Base-by-base conservation (phyloP, 2,888 invertebrate genomes). In the Lissocephala sabroskyi region DNA sequence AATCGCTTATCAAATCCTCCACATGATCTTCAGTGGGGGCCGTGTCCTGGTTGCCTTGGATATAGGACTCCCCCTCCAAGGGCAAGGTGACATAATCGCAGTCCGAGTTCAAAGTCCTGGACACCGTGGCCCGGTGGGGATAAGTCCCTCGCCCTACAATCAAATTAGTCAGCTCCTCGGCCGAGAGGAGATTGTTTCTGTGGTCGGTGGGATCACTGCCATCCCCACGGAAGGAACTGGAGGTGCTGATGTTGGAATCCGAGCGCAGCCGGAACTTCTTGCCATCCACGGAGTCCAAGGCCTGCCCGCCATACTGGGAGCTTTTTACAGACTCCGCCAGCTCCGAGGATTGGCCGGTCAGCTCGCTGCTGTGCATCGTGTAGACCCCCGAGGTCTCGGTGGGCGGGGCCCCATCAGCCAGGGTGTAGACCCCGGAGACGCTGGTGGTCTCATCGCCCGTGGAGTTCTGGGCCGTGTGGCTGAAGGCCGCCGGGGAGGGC, bases 351-450 rank as follows among this genome's bases (percentile, higher is more conserved):
- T 86, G 85, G 0, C 87, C 85, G 1, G 89, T 89, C 52, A 89
- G 80, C 80, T 83, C 85, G 56, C 82, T 91, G 70, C 91, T 90
- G 40, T 91, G 90, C 86, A 94, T 88, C 0, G 94, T 94, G 75
- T 94, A 94, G 1, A 94, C 92, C 1, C 94, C 94, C 59, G 93
- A 94, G 0, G 93, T 94, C 83, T 93, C 93, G 56, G 94, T 94
- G 11, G 92, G 92, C 2, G 90, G 90, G 13, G 90, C 88, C 2
- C 81, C 82, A 51, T 91, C 89, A 0, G 88, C 86, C 29, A 87
- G 71, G 0, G 87, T 86, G 52, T 88, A 88, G 0, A 91, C 87
- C 5, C 88, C 88, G 2, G 88, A 89, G n/a, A 87, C 87, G 32
- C 87, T 87, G 49, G 82, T 83, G 1, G 81, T 68, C 35, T 82